A percentile compares a stretch with the other conserved stretches of the same genome.
These are phyloP conservation scores for Passerculus sandwichensis DNA, from an alignment of 2,797 vertebrate species.

Conservation along the genomic window DNA sequence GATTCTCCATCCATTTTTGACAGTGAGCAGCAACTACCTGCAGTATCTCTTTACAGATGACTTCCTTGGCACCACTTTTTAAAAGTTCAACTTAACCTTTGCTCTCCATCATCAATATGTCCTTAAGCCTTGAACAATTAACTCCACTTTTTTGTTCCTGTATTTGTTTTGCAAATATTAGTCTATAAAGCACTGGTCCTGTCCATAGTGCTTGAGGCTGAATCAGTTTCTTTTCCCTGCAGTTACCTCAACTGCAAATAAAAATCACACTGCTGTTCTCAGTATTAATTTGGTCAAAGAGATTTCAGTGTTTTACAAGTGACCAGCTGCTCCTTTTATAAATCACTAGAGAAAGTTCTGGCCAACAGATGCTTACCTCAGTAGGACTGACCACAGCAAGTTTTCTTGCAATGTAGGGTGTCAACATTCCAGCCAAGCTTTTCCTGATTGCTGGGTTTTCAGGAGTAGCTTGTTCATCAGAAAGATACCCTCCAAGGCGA, in stretches of 20 bases:
- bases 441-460: constrained; percentile 94
- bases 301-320: not conserved
- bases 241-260: not conserved
- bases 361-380: constrained; percentile 80
- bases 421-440: constrained; percentile 94
- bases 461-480: constrained; percentile 81
- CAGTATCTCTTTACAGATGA: not conserved
- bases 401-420: constrained; percentile 92
- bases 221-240: not conserved
- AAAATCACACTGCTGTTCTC: not conserved
- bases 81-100: not conserved
- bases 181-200: not conserved
- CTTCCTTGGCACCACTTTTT: not conserved
- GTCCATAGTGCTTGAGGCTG: not conserved
- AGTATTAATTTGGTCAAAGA: not conserved
- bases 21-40: not conserved
- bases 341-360: not conserved
- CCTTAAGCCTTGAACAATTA: not conserved
- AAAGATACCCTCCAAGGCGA: constrained; percentile 89
- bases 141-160: not conserved
- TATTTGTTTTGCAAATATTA: not conserved
- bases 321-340: not conserved
- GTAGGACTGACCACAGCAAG: constrained; percentile 83
- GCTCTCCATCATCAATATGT: not conserved
- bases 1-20: not conserved